phyloP scores from a whole-genome alignment of 2,888 invertebrate species.

The Philereme vetulata region DNA sequence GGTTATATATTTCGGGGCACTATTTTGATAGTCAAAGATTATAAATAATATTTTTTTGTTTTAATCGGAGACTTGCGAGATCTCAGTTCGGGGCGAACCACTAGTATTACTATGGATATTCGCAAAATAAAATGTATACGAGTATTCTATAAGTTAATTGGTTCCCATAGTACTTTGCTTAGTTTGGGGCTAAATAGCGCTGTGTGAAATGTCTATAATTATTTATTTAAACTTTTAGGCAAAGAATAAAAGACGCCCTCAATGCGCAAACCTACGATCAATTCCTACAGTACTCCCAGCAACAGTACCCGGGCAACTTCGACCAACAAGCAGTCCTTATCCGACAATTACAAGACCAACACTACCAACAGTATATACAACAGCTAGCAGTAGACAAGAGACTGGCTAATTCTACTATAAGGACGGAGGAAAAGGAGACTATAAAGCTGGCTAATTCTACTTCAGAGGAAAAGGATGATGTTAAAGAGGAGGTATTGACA shows the following conservation, averaged over 20 bases:
- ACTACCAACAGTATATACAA: conserved; percentile 99
- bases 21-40: too few relatives aligned
- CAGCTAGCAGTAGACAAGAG: conserved; percentile 87
- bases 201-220: too few relatives aligned
- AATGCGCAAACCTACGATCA: conserved; percentile 96
- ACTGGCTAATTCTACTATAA: conserved; percentile 65
- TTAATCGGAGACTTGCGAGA: too few relatives aligned
- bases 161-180: too few relatives aligned
- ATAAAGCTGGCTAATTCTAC: conserved; percentile 62
- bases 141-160: too few relatives aligned
- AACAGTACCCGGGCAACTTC: conserved; percentile 93
- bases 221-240: conserved; percentile 65
- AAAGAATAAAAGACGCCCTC: conserved; percentile 97
- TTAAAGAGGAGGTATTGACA: conserved; percentile 48
- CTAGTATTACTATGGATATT: too few relatives aligned
- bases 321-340: conserved; percentile 97
- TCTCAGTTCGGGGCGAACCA: too few relatives aligned
- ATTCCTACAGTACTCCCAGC: conserved; percentile 95
- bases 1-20: too few relatives aligned
- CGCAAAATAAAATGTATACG: too few relatives aligned
- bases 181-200: too few relatives aligned
- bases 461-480: conserved; percentile 45
- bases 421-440: conserved; percentile 40
- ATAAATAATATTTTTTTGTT: too few relatives aligned
- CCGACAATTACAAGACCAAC: conserved; percentile 98